Evolutionary conservation across 2,797 vertebrate species (phyloP), one percentile per base, ranked within the genome.

Genomic region (Bradypus variegatus): DNA sequence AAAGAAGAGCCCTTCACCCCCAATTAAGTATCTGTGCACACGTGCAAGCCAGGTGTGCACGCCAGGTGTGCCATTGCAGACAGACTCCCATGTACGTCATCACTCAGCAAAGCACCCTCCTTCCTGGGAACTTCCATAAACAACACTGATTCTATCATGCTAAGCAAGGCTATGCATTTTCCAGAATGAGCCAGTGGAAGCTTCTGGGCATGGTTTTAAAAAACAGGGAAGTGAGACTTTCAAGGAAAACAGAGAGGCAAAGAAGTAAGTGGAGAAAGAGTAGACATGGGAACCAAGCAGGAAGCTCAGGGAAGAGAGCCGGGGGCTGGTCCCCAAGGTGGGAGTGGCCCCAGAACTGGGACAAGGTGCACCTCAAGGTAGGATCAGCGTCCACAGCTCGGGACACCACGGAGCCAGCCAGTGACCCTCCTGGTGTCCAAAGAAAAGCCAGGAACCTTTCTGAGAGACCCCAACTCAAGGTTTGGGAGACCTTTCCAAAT

Each of bases 251-350:
- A 18, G 23, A 18, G 31, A 33, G 21, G 41, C 9, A 83, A 60
- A 67, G 12, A 8, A 83, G 80, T 27, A 70, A 84, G 25, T 12
- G n/a, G 48, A 84, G 15, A 23, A 18, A 15, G 33, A 16, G 23
- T 8, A 70, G 48, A 55, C 5, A 2, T 1, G 13, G 18, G 33
- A 19, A 2, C n/a, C 45, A 62, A 7, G 6, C 6, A 6, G 64
- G 41, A 67, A 69, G 23, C 48, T 64, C 29, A 7, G 19, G 36
- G 53, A 19, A 5, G 14, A 29, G 6, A 31, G 5, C 27, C 38
- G 0, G 0, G 65, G 27, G 0, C 1, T 25, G 1, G 12, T 19
- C 1, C 16, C 53, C 31, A 45, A 18, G 3, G 3, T 1, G 23
- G 45, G 14, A 50, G 19, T 31, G 9, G 23, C 38, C 29, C 2